Conservation (phyloP, 2,888 invertebrate species). For the Choreutis nemorana region DNA sequence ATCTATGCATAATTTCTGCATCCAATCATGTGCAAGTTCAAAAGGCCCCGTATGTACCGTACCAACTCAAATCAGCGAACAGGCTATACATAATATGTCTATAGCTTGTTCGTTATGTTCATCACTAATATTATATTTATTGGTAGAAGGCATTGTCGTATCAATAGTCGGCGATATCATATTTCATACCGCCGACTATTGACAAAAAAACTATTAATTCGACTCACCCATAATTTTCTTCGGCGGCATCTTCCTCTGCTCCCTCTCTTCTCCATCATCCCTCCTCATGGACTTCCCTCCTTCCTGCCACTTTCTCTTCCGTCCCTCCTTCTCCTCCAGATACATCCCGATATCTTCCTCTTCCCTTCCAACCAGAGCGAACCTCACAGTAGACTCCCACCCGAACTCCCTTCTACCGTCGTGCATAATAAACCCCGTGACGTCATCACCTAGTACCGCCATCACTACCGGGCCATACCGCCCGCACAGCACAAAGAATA, state of each 20-base stretch:
- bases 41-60: no score
- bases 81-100: no score
- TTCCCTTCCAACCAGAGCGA: constrained; percentile 35
- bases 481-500: constrained; percentile 22
- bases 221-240: constrained; percentile 56
- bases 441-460: constrained; percentile 35
- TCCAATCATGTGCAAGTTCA: no score
- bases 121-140: no score
- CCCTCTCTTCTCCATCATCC: constrained; percentile 44
- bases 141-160: no score
- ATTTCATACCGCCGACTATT: no score
- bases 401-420: constrained; percentile 39
- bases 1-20: no score
- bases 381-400: constrained; percentile 48
- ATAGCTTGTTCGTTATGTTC: no score
- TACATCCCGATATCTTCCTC: constrained; percentile 46
- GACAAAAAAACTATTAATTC: constrained; percentile 9
- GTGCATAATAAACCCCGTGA: constrained; percentile 29
- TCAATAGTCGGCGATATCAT: no score
- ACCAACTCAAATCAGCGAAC: no score
- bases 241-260: constrained; percentile 48
- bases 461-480: constrained; percentile 38
- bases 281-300: constrained; percentile 35
- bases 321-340: constrained; percentile 44
- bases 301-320: constrained; percentile 53